These are phyloP conservation scores for Pangasius djambal DNA, from an alignment of 2,797 vertebrate genomes.

Conservation along the genomic window DNA sequence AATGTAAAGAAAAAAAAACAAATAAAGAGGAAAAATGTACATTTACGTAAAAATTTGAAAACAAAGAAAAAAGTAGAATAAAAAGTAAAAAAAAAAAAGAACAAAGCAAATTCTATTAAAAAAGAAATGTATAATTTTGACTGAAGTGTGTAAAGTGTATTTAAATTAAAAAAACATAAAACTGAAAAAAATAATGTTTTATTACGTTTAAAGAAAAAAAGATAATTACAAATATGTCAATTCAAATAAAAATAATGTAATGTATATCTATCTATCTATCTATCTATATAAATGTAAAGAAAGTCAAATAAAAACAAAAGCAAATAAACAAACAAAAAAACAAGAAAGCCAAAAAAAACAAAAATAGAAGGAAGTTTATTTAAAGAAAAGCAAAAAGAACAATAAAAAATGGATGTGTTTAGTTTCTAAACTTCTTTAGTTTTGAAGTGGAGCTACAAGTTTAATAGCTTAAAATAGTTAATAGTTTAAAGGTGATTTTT, in stretches of 20 bases:
- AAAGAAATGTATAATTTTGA: not conserved
- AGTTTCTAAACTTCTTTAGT: not conserved
- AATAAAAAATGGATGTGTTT: not conserved
- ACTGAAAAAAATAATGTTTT: not conserved
- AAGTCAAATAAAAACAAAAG: not conserved
- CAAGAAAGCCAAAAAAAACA: not conserved
- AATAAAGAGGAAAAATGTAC: not conserved
- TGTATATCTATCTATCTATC: too few relatives aligned
- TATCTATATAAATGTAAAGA: not conserved
- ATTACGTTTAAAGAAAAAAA: not conserved
- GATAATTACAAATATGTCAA: not conserved
- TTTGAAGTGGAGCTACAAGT: too few relatives aligned
- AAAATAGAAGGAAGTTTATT: not conserved
- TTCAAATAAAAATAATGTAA: too few relatives aligned
- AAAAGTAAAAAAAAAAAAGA: not conserved
- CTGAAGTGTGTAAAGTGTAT: not conserved
- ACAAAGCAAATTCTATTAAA: not conserved
- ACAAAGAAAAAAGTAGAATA: too few relatives aligned
- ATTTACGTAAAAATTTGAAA: not conserved
- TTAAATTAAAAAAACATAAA: not conserved
- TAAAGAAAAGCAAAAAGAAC: not conserved
- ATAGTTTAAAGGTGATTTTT: too few relatives aligned
- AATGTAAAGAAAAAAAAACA: not conserved
- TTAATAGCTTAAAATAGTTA: too few relatives aligned
- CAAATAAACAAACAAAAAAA: not conserved